Percentiles rank a stretch among this genome's conserved stretches.
These are phyloP conservation scores for Salticus scenicus DNA, from an alignment of 2,888 invertebrate genomes.

Conservation along the genomic window DNA sequence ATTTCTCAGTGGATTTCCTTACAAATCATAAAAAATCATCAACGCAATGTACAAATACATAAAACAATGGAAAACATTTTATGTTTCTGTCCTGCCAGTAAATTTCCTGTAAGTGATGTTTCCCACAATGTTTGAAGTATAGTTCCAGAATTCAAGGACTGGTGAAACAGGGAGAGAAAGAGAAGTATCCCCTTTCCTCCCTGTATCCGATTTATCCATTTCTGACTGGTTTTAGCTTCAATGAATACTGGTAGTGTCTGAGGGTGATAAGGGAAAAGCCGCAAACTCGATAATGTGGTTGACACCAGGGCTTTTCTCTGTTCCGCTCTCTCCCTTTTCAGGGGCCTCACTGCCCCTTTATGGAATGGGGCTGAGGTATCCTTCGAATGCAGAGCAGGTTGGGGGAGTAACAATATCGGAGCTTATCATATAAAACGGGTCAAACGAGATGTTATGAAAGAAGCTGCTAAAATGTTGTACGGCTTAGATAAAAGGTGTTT, in stretches of 20 bases:
- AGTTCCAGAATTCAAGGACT: no score
- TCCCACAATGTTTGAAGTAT: no score
- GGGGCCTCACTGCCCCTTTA: background rate
- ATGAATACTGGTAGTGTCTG: conserved; percentile 12
- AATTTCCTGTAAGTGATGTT: no score
- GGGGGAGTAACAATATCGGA: background rate
- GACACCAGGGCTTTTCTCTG: conserved; percentile 28
- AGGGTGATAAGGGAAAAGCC: conserved; percentile 43
- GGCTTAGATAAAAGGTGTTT: background rate
- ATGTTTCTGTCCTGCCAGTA: no score
- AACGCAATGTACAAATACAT: no score
- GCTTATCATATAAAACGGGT: background rate
- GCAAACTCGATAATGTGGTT: conserved; percentile 42
- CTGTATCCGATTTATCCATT: background rate
- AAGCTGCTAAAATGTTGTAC: background rate
- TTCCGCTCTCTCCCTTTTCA: background rate
- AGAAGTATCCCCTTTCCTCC: background rate
- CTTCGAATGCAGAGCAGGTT: background rate
- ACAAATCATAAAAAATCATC: no score
- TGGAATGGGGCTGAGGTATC: background rate
- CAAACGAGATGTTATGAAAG: background rate
- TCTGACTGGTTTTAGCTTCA: no score
- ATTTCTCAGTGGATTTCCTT: no score
- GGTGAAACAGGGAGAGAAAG: no score
- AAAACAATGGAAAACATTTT: no score